Percentiles rank a stretch among this genome's conserved stretches.
Evolutionary conservation across 2,888 invertebrate species (phyloP).

Genomic region (Octodonta nipae): DNA sequence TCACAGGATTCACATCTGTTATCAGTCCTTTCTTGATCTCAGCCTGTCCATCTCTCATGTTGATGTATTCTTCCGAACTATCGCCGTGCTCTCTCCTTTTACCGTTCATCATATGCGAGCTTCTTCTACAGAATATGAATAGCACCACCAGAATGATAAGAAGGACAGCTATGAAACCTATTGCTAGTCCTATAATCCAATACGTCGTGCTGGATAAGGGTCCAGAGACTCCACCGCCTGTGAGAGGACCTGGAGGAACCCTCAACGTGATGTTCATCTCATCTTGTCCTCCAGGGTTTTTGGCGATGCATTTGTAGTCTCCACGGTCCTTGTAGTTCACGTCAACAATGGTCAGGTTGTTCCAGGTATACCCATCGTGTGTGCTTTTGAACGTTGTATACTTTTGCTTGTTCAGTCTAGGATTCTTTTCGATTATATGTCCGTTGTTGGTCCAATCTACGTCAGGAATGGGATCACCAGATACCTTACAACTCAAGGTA

Average conservation of each 20-base stretch:
- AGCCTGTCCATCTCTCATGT: constrained; percentile 61
- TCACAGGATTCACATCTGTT: constrained; percentile 71
- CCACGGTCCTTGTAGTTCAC: constrained; percentile 37
- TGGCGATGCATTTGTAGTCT: constrained; percentile 58
- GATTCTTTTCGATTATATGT: constrained; percentile 43
- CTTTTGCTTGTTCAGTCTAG: constrained; percentile 34
- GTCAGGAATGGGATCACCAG: constrained; percentile 61
- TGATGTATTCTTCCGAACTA: constrained; percentile 40
- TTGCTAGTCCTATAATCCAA: constrained; percentile 36
- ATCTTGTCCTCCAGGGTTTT: constrained; percentile 66
- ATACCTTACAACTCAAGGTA: constrained; percentile 58
- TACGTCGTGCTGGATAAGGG: constrained; percentile 32
- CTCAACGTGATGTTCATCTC: constrained; percentile 60
- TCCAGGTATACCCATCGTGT: constrained; percentile 37
- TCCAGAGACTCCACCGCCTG: constrained; percentile 16
- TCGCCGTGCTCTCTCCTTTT: constrained; percentile 26
- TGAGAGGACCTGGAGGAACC: constrained; percentile 16
- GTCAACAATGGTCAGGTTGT: constrained; percentile 43
- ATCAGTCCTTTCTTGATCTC: constrained; percentile 78
- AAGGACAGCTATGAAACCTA: constrained; percentile 37
- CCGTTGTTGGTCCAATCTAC: constrained; percentile 62
- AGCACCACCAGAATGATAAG: constrained; percentile 37
- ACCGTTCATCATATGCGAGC: constrained; percentile 16
- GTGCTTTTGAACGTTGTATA: constrained; percentile 35
- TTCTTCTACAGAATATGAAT: constrained; percentile 29